Evolutionary conservation across 2,888 invertebrate species (phyloP).

Genomic region (Bimastos eiseni): DNA sequence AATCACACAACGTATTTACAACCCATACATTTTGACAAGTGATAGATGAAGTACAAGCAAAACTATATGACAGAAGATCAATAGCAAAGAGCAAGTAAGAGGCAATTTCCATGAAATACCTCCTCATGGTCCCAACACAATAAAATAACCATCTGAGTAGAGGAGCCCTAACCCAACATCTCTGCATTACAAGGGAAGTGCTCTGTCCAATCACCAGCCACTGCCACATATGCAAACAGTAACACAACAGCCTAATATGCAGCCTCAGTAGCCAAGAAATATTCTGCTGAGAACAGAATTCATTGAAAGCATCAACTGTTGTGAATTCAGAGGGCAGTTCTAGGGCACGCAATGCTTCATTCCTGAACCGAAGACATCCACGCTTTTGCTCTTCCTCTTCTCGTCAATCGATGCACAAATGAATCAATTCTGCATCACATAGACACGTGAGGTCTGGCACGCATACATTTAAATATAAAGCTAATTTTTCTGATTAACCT

Average conservation of each 20-base stretch:
- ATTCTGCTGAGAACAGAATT: background rate
- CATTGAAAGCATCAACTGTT: background rate
- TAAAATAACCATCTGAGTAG: no score
- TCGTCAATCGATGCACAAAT: background rate
- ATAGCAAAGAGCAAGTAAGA: no score
- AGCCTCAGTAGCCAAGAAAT: background rate
- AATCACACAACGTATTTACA: background rate
- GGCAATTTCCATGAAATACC: no score
- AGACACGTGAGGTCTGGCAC: background rate
- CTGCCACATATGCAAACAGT: background rate
- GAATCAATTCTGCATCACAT: background rate
- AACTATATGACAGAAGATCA: no score
- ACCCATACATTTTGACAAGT: background rate
- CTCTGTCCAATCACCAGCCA: no score
- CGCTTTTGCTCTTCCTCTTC: background rate
- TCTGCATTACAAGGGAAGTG: no score
- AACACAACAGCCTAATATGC: background rate
- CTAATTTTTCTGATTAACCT: background rate
- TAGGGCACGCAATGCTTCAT: background rate
- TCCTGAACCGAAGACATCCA: slow-evolving; percentile 5
- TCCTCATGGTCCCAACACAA: no score
- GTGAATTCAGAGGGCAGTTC: slow-evolving; percentile 13
- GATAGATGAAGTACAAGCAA: no score
- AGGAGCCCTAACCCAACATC: no score
- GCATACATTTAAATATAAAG: background rate